Percentiles rank a stretch among this genome's conserved stretches.
Evolutionary conservation across 2,888 invertebrate genomes (phyloP).

Genomic region (Heliconius sara): DNA sequence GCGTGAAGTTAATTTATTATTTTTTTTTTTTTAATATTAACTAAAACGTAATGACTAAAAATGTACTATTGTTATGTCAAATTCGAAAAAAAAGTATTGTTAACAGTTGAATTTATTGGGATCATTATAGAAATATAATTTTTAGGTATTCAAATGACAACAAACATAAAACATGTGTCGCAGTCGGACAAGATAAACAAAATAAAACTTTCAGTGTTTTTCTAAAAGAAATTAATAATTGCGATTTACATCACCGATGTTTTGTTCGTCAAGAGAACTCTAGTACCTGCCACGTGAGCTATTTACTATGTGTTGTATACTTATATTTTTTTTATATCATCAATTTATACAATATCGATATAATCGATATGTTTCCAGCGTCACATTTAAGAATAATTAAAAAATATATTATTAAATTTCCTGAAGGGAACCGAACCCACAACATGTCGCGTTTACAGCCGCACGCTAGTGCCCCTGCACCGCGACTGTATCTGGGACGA

Average conservation of each 20-base stretch:
- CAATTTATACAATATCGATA: too few species aligned
- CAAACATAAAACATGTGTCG: conserved; percentile 83
- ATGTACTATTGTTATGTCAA: neutral
- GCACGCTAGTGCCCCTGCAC: too few species aligned
- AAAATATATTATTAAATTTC: too few species aligned
- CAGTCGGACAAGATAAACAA: conserved; percentile 82
- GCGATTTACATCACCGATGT: conserved; percentile 82
- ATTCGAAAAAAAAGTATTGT: neutral
- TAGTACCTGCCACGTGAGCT: conserved; percentile 71
- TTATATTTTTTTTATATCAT: too few species aligned
- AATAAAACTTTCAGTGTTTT: conserved; percentile 80
- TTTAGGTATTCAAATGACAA: conserved; percentile 62
- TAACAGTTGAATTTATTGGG: neutral
- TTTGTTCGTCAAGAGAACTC: conserved; percentile 69
- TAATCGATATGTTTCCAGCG: too few species aligned
- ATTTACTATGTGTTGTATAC: neutral
- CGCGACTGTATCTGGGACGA: too few species aligned
- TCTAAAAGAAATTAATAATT: conserved; percentile 80
- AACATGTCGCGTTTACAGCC: too few species aligned
- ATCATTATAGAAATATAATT: neutral
- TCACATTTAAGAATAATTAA: too few species aligned
- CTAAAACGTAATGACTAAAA: too few species aligned
- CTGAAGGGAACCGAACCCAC: too few species aligned
- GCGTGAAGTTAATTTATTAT: too few species aligned
- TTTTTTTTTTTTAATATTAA: too few species aligned